Conservation (phyloP, 2,797 vertebrate genomes). For the Alfaro cultratus region DNA sequence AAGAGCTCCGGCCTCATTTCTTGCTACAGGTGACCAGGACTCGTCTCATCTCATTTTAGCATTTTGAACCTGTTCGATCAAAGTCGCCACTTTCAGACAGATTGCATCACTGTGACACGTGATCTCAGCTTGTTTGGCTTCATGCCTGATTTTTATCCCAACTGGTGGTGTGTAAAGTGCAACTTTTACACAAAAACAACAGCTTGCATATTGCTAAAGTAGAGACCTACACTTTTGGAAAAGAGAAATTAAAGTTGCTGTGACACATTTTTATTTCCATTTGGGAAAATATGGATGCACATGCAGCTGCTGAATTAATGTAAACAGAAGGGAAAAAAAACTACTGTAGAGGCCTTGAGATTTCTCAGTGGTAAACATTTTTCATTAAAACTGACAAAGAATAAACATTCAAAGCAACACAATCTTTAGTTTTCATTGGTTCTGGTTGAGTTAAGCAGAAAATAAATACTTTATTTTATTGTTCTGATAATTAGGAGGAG, state of each 20-base stretch:
- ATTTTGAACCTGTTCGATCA: slow-evolving; percentile 35
- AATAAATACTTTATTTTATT: slow-evolving; percentile 12
- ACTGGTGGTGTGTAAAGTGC: slow-evolving; percentile 76
- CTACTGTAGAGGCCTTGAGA: slow-evolving; percentile 13
- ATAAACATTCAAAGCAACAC: slow-evolving; percentile 43
- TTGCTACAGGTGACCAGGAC: slow-evolving; percentile 63
- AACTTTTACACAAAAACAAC: slow-evolving; percentile 65
- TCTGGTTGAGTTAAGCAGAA: slow-evolving; percentile 38
- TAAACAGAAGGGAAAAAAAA: slow-evolving; percentile 27
- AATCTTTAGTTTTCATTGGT: slow-evolving; percentile 40
- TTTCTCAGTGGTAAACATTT: background rate
- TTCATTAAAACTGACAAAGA: slow-evolving; percentile 26
- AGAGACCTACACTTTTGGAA: slow-evolving; percentile 48
- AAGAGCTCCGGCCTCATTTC: slow-evolving; percentile 67
- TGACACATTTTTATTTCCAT: slow-evolving; percentile 58
- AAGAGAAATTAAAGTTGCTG: slow-evolving; percentile 51
- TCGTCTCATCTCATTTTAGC: slow-evolving; percentile 39
- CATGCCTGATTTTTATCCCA: slow-evolving; percentile 46
- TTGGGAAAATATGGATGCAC: slow-evolving; percentile 22
- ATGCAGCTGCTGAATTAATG: slow-evolving; percentile 12
- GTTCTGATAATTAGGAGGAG: too few species aligned
- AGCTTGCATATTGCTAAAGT: slow-evolving; percentile 55
- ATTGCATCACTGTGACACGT: slow-evolving; percentile 18
- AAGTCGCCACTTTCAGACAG: slow-evolving; percentile 19
- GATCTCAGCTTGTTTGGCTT: slow-evolving; percentile 62